phyloP scores from a whole-genome alignment of 2,797 vertebrate genomes.

The Selene dorsalis region DNA sequence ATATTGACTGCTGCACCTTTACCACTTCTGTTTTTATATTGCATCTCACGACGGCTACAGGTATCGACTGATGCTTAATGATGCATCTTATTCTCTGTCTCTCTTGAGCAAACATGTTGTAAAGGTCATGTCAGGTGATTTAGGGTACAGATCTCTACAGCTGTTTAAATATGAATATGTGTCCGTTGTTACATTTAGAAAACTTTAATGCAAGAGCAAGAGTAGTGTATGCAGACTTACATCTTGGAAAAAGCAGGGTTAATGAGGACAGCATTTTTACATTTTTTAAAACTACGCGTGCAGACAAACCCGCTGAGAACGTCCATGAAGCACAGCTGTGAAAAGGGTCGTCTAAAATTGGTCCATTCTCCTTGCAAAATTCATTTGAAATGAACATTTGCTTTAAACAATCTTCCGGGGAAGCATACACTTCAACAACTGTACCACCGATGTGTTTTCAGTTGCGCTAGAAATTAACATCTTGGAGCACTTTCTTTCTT shows the following conservation, averaged over 20 bases:
- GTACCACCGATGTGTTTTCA: constrained; percentile 15
- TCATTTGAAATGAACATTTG: constrained; percentile 25
- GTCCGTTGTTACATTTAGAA: constrained; percentile 10
- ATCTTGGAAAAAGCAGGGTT: constrained; percentile 12
- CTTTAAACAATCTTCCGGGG: constrained; percentile 28
- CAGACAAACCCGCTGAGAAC: constrained; percentile 21
- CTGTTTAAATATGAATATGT: constrained; percentile 1
- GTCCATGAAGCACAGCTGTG: constrained; percentile 6
- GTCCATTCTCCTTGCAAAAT: constrained; percentile 33
- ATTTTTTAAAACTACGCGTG: constrained; percentile 37
- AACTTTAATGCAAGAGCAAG: constrained; percentile 14
- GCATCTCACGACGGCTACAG: fast-evolving
- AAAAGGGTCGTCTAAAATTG: constrained; percentile 25
- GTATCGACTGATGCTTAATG: neutral
- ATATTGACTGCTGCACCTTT: neutral
- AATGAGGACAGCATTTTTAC: constrained; percentile 34
- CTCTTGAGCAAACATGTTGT: neutral
- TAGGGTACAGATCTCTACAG: neutral
- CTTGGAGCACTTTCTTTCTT: constrained; percentile 4
- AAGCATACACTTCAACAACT: constrained; percentile 1
- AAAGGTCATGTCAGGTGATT: neutral
- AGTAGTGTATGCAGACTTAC: constrained; percentile 4
- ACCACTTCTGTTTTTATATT: neutral
- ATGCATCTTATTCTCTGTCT: neutral
- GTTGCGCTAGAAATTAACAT: constrained; percentile 41